Evolutionary conservation across 2,797 vertebrate genomes (phyloP).

Genomic region (Sciurus carolinensis): DNA sequence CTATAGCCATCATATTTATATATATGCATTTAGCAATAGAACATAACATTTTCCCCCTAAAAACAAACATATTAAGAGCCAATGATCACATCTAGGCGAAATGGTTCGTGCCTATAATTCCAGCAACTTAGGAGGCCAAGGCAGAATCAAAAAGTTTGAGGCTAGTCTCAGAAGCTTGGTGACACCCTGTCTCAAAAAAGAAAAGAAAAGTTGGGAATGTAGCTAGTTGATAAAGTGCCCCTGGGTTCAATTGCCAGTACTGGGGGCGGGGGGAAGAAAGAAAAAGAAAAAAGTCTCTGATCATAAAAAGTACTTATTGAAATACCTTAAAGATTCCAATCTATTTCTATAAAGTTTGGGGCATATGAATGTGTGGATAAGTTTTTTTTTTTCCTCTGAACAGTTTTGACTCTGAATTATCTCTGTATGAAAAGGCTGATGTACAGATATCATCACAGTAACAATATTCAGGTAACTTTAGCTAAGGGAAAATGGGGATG

Average conservation of each 20-base stretch:
- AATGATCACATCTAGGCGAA: too few relatives aligned
- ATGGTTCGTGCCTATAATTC: too few relatives aligned
- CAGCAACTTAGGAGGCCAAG: not conserved
- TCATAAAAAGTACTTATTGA: constrained; percentile 34
- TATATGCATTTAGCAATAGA: not conserved
- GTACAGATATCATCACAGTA: not conserved
- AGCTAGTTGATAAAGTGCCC: not conserved
- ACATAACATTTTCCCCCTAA: constrained; percentile 12
- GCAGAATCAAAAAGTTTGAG: not conserved
- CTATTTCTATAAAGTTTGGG: constrained; percentile 17
- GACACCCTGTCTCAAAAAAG: not conserved
- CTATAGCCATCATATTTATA: not conserved
- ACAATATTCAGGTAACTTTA: constrained; percentile 37
- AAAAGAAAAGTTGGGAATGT: not conserved
- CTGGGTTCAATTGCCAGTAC: not conserved
- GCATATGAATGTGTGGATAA: not conserved
- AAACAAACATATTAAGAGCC: not conserved
- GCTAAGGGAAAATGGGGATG: not conserved
- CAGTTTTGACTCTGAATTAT: constrained; percentile 45
- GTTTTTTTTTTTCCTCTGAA: not conserved
- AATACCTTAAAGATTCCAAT: constrained; percentile 40
- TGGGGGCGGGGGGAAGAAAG: not conserved
- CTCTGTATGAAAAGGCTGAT: constrained; percentile 46
- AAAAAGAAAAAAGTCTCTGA: not conserved
- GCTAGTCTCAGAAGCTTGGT: not conserved